These are phyloP conservation scores for Drosophila saltans DNA, from an alignment of 1,140 invertebrate species.

Conservation along the genomic window DNA sequence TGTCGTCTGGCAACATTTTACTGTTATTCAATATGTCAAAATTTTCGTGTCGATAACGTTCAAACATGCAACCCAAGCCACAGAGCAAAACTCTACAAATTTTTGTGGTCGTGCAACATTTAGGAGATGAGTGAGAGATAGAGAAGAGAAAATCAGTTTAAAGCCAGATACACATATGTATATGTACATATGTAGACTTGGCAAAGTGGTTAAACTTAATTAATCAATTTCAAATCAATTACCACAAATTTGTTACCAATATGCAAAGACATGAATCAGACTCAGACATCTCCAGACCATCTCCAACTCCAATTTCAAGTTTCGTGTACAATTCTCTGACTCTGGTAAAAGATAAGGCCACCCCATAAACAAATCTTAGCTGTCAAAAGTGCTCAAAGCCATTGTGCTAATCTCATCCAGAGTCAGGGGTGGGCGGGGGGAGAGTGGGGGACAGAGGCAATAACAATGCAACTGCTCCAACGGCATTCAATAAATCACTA, in stretches of 20 bases:
- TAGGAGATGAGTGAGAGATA: background rate
- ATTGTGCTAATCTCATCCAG: slow-evolving; percentile 74
- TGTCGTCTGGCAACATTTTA: slow-evolving; percentile 61
- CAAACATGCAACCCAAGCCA: slow-evolving; percentile 50
- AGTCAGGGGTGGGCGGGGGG: background rate
- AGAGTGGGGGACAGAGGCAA: background rate
- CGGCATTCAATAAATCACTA: slow-evolving; percentile 83
- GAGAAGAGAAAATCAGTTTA: background rate
- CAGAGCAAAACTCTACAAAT: slow-evolving; percentile 8
- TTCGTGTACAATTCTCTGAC: slow-evolving; percentile 14
- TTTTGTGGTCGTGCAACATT: background rate
- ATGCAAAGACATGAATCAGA: slow-evolving; percentile 78
- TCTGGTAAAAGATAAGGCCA: background rate
- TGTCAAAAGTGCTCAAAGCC: slow-evolving; percentile 81
- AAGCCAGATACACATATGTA: background rate
- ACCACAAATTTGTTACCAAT: slow-evolving; percentile 82
- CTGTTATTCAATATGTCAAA: slow-evolving; percentile 82
- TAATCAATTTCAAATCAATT: slow-evolving; percentile 82
- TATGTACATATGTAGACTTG: background rate
- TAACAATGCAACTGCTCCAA: slow-evolving; percentile 52
- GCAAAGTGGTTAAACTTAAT: slow-evolving; percentile 56
- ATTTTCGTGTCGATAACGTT: slow-evolving; percentile 78
- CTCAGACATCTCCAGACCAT: slow-evolving; percentile 17
- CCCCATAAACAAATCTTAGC: slow-evolving; percentile 77
- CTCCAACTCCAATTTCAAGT: slow-evolving; percentile 6